phyloP scores from a whole-genome alignment of 2,888 invertebrate species.

The Tachystola acroxantha region DNA sequence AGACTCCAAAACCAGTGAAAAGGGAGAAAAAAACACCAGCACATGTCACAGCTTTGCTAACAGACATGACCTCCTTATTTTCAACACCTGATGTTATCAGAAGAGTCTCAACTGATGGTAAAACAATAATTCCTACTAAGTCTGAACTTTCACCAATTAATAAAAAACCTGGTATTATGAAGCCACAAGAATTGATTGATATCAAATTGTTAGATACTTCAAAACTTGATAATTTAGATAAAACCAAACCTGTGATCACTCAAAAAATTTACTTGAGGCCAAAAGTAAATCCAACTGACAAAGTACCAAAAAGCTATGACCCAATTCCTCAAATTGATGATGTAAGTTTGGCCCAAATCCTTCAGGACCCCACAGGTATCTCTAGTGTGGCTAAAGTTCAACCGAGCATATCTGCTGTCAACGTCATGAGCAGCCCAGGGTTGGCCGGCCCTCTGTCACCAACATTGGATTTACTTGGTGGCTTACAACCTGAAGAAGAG shows the following conservation, averaged over 20 bases:
- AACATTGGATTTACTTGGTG: constrained; percentile 77
- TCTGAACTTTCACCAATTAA: constrained; percentile 38
- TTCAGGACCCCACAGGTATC: constrained; percentile 58
- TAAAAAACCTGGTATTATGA: constrained; percentile 20
- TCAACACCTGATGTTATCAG: constrained; percentile 88
- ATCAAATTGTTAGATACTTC: constrained; percentile 18
- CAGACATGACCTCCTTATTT: constrained; percentile 84
- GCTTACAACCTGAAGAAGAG: constrained; percentile 81
- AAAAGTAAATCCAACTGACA: constrained; percentile 43
- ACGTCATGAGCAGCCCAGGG: constrained; percentile 65
- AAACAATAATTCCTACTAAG: constrained; percentile 26
- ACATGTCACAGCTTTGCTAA: constrained; percentile 72
- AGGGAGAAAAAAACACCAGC: constrained; percentile 80
- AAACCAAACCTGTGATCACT: constrained; percentile 24
- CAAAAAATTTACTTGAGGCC: constrained; percentile 43
- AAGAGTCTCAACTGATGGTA: constrained; percentile 78
- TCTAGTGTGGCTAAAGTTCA: constrained; percentile 44
- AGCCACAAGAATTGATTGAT: constrained; percentile 26
- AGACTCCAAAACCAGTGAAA: constrained; percentile 47
- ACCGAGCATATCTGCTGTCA: constrained; percentile 41
- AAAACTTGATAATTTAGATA: constrained; percentile 28
- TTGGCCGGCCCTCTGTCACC: constrained; percentile 77
- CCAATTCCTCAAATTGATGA: constrained; percentile 69
- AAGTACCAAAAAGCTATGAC: constrained; percentile 52
- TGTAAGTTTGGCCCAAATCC: constrained; percentile 67